Percentiles rank a stretch among this genome's conserved stretches.
phyloP scores from a whole-genome alignment of 2,797 vertebrate genomes.

The Odontamblyopus lacepedii region DNA sequence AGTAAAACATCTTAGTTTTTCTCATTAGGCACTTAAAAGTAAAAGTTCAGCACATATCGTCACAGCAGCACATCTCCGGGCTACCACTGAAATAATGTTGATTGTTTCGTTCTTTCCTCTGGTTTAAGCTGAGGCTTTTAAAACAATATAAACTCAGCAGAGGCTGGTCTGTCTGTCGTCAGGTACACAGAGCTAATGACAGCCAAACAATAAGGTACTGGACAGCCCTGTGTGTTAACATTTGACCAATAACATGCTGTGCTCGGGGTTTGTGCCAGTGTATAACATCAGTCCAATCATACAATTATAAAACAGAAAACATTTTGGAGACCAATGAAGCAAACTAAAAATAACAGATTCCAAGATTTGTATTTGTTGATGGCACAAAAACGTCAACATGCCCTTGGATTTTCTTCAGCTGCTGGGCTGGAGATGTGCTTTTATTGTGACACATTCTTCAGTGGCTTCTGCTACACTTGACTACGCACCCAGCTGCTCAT shows the following conservation, averaged over 20 bases:
- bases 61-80: neutral
- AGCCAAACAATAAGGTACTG: neutral
- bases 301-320: neutral
- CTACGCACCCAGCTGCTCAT: conserved; percentile 31
- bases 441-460: conserved; percentile 10
- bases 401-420: neutral
- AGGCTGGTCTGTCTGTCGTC: neutral
- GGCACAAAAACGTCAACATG: neutral
- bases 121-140: conserved; percentile 1
- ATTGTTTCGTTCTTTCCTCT: conserved; percentile 19
- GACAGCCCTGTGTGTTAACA: neutral
- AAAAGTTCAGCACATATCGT: conserved; percentile 23
- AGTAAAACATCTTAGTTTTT: conserved; percentile 37
- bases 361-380: neutral
- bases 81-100: neutral
- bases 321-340: neutral
- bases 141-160: conserved; percentile 5
- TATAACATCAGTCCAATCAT: neutral
- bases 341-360: neutral
- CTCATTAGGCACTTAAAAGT: conserved; percentile 66
- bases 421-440: conserved; percentile 1
- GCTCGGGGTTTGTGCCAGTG: neutral
- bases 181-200: neutral
- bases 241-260: neutral
- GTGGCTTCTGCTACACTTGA: conserved; percentile 39